Evolutionary conservation across 2,888 invertebrate genomes (phyloP), one percentile per base, ranked within the genome.

Genomic region (Drosophila diplacantha): DNA sequence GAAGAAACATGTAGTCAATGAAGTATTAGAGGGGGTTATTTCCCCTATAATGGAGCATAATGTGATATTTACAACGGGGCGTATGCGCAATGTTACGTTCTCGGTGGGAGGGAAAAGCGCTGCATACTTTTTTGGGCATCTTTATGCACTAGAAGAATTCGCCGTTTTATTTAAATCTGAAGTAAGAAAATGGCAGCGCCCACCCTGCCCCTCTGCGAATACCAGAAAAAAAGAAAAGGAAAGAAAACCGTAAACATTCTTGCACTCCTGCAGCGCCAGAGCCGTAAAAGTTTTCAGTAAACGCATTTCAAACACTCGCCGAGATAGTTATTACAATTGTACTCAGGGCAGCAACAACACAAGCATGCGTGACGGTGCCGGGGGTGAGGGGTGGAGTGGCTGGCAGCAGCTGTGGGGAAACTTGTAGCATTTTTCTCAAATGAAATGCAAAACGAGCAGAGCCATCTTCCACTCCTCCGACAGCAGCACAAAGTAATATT

Each of bases 251-350:
- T 62, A 68, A 59, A 68, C 68, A 66, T 59, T 68, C 68, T 43
- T 81, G 79, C 76, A 81, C 79, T 81, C 72, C 81, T 74, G 69
- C 65, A 71, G 57, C 72, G 70, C 64, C 76, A 74, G 63, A 58
- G 72, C 66, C 62, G 79, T 65, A 81, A 79, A 81, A 83, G 75
- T 79, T 79, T 79, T 78, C 55, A 72, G 79, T 81, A 80, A 80
- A 80, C 79, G 79, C 83, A 81, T 81, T 81, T 81, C 80, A 81
- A 81, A 81, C 80, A 81, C 80, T 81, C 82, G 83, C 80, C 66
- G 76, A 79, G 83, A 83, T 83, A 79, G 81, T 78, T 83, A 79
- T 79, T 83, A 83, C 79, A 81, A 79, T 72, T 74, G 75, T 70
- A 81, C 69, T 77, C 75, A 75, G 70, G 60, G 60, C 62, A 62